Evolutionary conservation across 2,113 vertebrate genomes (phyloP).

Genomic region (Terrapene triunguis): DNA sequence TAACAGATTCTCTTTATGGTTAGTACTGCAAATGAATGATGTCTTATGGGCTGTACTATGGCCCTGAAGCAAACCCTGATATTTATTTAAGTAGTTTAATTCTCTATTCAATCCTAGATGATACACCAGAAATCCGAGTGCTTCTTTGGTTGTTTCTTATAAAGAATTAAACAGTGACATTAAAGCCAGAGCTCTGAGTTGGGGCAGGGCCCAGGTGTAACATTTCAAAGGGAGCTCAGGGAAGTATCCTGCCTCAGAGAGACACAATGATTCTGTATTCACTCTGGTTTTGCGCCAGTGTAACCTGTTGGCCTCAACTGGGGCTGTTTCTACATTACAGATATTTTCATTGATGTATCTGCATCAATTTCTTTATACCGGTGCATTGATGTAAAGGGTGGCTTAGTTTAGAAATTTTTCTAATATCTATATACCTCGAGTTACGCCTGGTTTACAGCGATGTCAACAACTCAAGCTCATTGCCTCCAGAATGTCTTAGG

Average conservation of each 20-base stretch:
- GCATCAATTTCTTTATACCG: background rate
- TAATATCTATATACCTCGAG: background rate
- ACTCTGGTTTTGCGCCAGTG: background rate
- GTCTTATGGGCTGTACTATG: background rate
- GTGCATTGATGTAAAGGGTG: background rate
- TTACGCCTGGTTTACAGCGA: background rate
- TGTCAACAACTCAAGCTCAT: background rate
- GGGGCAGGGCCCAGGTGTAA: background rate
- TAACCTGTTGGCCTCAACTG: background rate
- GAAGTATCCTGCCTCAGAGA: background rate
- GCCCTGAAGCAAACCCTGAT: background rate
- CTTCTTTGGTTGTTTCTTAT: background rate
- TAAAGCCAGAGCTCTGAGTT: background rate
- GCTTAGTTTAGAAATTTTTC: background rate
- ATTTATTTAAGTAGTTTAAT: constrained; percentile 13
- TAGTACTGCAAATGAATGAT: constrained; percentile 15
- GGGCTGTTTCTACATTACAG: background rate
- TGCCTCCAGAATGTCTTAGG: background rate
- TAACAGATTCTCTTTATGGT: constrained; percentile 28
- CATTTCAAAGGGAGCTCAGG: rapidly evolving
- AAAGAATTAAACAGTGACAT: background rate
- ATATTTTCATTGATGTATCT: background rate
- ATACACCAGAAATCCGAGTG: background rate
- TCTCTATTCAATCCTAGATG: constrained; percentile 3
- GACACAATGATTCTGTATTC: background rate